Conservation (phyloP, 2,888 invertebrate genomes). For the Chloroclystis v-ata region DNA sequence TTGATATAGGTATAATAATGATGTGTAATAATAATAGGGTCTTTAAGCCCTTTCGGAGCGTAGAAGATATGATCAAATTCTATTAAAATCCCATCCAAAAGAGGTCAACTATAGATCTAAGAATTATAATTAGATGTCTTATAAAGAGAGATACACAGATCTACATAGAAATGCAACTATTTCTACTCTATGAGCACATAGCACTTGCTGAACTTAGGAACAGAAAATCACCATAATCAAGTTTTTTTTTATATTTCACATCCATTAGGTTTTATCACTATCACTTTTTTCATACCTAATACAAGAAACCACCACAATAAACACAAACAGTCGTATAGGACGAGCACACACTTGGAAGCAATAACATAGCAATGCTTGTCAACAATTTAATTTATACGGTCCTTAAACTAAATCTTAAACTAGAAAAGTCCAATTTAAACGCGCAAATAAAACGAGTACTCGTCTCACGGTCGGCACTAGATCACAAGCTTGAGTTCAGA, state of each 20-base stretch:
- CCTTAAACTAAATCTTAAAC: slow-evolving; percentile 51
- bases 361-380: not conserved
- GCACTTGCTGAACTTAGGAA: slow-evolving; percentile 1
- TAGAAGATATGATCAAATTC: too few relatives aligned
- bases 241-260: not conserved
- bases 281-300: too few relatives aligned
- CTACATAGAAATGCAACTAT: not conserved
- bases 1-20: too few relatives aligned
- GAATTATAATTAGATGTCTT: not conserved
- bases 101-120: not conserved
- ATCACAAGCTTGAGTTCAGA: slow-evolving; percentile 27
- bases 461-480: slow-evolving; percentile 61
- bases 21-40: not conserved
- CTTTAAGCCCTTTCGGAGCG: not conserved
- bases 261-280: too few relatives aligned
- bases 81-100: slow-evolving; percentile 3
- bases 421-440: slow-evolving; percentile 57
- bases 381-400: not conserved
- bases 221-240: slow-evolving; percentile 6
- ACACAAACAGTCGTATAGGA: slow-evolving; percentile 33
- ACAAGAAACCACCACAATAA: not conserved
- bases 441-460: slow-evolving; percentile 74
- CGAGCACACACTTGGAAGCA: slow-evolving; percentile 55
- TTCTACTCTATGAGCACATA: slow-evolving; percentile 8
- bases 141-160: not conserved